phyloP scores from a whole-genome alignment of 1,140 invertebrate genomes.

The Tetraneura akinire region DNA sequence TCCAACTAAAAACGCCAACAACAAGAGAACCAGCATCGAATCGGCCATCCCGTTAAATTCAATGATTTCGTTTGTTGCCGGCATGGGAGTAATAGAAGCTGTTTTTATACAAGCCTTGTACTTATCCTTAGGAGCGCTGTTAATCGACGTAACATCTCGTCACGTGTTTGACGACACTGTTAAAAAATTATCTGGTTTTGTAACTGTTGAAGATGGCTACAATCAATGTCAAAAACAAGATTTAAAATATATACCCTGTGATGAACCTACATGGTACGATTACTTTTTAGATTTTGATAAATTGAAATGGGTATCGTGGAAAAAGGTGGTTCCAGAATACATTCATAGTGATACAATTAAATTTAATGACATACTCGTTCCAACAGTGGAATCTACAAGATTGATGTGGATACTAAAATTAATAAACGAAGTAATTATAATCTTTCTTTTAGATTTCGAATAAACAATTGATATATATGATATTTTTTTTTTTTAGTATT shows the following conservation, averaged over 20 bases:
- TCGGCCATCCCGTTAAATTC: slow-evolving; percentile 11
- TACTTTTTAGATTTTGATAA: slow-evolving; percentile 20
- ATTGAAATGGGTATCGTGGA: slow-evolving; percentile 28
- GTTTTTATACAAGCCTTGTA: slow-evolving; percentile 78
- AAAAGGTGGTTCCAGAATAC: background rate
- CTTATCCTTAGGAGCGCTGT: slow-evolving; percentile 78
- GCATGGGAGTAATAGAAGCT: slow-evolving; percentile 63
- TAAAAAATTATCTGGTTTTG: slow-evolving; percentile 73
- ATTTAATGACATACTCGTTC: slow-evolving; percentile 17
- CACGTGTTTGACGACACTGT: slow-evolving; percentile 78
- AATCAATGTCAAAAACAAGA: background rate
- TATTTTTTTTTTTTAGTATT: slow-evolving; percentile 28
- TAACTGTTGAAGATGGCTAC: slow-evolving; percentile 53
- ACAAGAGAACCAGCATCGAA: background rate
- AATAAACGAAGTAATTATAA: slow-evolving; percentile 28
- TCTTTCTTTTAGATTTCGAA: too few species aligned
- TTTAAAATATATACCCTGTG: slow-evolving; percentile 20
- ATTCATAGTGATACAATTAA: background rate
- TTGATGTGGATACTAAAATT: slow-evolving; percentile 11
- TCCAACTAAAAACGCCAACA: too few species aligned
- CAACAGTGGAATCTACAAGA: slow-evolving; percentile 12
- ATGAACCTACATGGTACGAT: slow-evolving; percentile 30
- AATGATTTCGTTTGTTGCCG: slow-evolving; percentile 18
- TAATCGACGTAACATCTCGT: slow-evolving; percentile 68
- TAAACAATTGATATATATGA: background rate